Evolutionary conservation across 2,888 invertebrate species (phyloP), one percentile per base, ranked within the genome.

Genomic region (Drosophila prolongata): DNA sequence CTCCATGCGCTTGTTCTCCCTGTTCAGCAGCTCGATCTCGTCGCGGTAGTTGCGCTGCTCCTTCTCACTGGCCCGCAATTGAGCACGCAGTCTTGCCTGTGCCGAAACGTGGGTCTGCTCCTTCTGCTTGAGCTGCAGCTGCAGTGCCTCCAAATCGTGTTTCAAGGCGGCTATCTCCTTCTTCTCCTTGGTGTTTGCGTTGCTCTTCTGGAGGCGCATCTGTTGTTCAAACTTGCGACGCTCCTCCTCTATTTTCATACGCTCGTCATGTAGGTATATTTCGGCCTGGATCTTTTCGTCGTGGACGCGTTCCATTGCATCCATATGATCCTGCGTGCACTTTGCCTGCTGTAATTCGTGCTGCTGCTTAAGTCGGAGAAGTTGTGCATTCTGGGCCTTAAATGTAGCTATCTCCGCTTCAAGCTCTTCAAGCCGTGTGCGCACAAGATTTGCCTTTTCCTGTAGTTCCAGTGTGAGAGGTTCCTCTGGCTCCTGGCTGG

Each of bases 61-160:
- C 83, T 95, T 95, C 90, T 96, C 96, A 59, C 95, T 92, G 49
- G 94, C 93, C 90, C 96, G 95, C 34, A 96, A 92, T 91, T 96
- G 96, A 76, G 95, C 96, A 19, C 96, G 94, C 10, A 96, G 93
- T 76, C 96, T 93, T 1, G 96, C 96, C 87, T 95, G 95, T 0
- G 94, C 94, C 0, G 95, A 94, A 6, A 95, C 95, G 87, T 95
- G 95, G 82, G 95, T 94, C 14, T 95, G 94, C 80, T 97, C 96
- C 92, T 96, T 96, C n/a, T 94, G 90, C 87, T 94, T 94, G 16
- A 95, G 92, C 76, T 96, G 95, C 73, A 95, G 94, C 90, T 94
- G 95, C 1, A 96, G 91, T 47, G 94, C 93, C 58, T 93, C 94
- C 38, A 96, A 91, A 91, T 96, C 95, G 64, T 95, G 94, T 80